Base-by-base conservation (phyloP, 2,888 invertebrate species). In the Xestia ashworthii region DNA sequence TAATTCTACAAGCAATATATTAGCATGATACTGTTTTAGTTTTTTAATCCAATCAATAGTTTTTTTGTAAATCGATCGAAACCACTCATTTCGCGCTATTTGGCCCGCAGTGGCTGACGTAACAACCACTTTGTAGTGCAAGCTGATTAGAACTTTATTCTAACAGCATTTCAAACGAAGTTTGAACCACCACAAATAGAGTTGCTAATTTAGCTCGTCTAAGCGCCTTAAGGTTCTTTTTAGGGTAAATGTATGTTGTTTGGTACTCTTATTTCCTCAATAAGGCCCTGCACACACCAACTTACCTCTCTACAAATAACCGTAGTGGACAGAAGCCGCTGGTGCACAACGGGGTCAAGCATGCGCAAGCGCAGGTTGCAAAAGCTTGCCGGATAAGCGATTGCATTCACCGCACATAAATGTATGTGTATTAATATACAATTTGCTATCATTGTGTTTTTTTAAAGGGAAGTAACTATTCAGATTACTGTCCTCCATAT, bases 291-390 rank as follows among this genome's bases (percentile, higher is more conserved):
- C 5, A 69, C 3, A 64, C 41, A 70, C 75, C 55, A 50, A 48
- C 22, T 22, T 68, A 62, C 53, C 65, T 71, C 25, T 65, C 53
- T 62, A 66, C 67, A 82, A 78, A 74, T 71, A 73, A 50, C 44
- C 38, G 66, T 44, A 65, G 73, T 78, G 71, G 87, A 81, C 81
- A 68, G 69, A 74, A 86, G 69, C 46, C 80, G 67, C 73, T 80
- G 82, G 71, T 64, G 87, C 80, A 79, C 78, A 88, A 82, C 87
- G 87, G 79, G 87, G 87, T 82, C 88, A 82, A 64, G 22, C 77
- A 76, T 80, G 80, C 72, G 76, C 75, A 65, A 71, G 74, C 76
- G 78, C 78, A 71, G 44, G 41, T 84, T 88, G 88, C 87, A 83
- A 82, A 84, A 81, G 75, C 67, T 88, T 69, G 65, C 74, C 67